Evolutionary conservation across 1,140 invertebrate genomes (phyloP).

Genomic region (Wiebesia pumilae): DNA sequence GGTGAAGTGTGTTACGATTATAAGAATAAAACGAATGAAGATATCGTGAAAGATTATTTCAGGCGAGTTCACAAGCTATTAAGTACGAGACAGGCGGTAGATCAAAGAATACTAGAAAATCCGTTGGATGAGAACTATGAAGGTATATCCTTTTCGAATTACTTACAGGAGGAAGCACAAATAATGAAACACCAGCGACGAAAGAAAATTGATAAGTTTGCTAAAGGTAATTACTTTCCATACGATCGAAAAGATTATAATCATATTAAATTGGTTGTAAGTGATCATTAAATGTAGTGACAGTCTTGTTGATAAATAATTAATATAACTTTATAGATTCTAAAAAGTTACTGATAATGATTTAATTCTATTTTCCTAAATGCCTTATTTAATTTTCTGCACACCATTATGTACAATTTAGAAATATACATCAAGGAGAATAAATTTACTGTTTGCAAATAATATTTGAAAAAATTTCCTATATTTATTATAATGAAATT

Average conservation of each 20-base stretch:
- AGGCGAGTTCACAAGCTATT: slow-evolving; percentile 69
- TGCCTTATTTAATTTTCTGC: no score
- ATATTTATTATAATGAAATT: no score
- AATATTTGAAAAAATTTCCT: no score
- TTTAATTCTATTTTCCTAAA: no score
- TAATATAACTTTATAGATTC: no score
- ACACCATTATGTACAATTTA: no score
- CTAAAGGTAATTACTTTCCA: slow-evolving; percentile 59
- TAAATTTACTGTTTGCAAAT: no score
- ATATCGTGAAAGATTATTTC: slow-evolving; percentile 68
- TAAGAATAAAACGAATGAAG: slow-evolving; percentile 62
- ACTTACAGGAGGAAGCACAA: slow-evolving; percentile 54
- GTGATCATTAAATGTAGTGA: no score
- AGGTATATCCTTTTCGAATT: slow-evolving; percentile 63
- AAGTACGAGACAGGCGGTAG: slow-evolving; percentile 62
- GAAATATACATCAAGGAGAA: no score
- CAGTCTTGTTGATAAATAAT: no score
- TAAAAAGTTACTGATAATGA: no score
- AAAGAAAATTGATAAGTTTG: slow-evolving; percentile 59
- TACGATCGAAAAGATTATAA: neutral
- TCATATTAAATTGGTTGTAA: no score
- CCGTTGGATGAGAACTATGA: slow-evolving; percentile 48
- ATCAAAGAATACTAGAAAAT: slow-evolving; percentile 42
- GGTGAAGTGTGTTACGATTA: slow-evolving; percentile 51
- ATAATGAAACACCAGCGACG: slow-evolving; percentile 55